Base-by-base conservation (phyloP, 2,888 invertebrate species). In the Zele albiditarsus region DNA sequence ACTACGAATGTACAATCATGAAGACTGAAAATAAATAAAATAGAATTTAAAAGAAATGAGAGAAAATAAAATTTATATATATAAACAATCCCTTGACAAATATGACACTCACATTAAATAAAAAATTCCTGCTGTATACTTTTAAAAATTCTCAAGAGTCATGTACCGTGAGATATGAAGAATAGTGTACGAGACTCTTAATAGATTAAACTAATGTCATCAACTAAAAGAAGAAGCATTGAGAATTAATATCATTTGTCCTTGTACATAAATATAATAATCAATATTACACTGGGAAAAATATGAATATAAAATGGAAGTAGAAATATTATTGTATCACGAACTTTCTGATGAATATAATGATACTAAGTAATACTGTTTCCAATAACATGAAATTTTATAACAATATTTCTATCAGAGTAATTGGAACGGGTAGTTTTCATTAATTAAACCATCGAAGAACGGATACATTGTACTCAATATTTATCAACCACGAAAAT, bases 71-170 rank as follows among this genome's bases (percentile, higher is more conserved):
- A 20, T 53, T 20, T 20, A 53, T n/a, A 16, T 46, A 46, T 53
- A 53, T 20, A 53, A 53, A 53, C 53, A 53, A 53, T 53, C 20
- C n/a, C 20, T 53, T 53, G 53, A 53, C 23, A 53, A 53, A 53
- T n/a, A n/a, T 53, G 53, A 6, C 53, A 53, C 20, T 10, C 20
- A 10, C 5, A 10, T 53, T 53, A 20, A 53, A 53, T 53, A 53
- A 53, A 53, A 53, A 53, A 53, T 53, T 53, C 53, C 20, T 53
- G 20, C 53, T 20, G n/a, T 20, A 53, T 20, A 53, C 20, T 53
- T 10, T 20, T 4, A 53, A 20, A 10, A 53, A 53, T 53, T 53
- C 53, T 53, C 53, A 53, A 53, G 53, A 53, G 53, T 53, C 53
- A 20, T 20, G 23, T 20, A 5, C 53, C 8, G 20, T 20, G 4